A percentile compares a stretch with the other conserved stretches of the same genome.
Evolutionary conservation across 37 sponge, comb jelly and placozoan species (phyloP).

Genomic region (Dysidea cf. avara): DNA sequence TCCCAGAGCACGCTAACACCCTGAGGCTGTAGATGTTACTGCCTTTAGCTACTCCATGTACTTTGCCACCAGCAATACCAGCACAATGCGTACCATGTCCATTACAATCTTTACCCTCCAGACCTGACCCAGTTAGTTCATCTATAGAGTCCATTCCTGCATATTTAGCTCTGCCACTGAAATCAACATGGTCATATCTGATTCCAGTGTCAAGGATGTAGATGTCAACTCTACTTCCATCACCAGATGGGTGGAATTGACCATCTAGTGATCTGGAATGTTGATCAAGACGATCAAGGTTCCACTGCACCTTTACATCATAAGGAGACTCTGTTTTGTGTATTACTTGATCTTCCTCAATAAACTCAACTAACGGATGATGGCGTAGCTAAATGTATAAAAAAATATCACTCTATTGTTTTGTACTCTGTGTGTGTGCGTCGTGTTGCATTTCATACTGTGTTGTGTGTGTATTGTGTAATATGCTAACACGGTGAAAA

Average conservation of each 20-base stretch:
- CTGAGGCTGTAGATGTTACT: conserved; percentile 53
- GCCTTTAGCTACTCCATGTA: conserved; percentile 70
- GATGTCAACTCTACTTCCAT: conserved; percentile 47
- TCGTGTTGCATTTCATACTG: no score
- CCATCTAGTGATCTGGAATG: conserved; percentile 38
- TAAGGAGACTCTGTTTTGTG: not conserved
- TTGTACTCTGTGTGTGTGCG: no score
- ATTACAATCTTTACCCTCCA: conserved; percentile 64
- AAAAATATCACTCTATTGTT: no score
- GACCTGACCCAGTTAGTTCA: conserved; percentile 42
- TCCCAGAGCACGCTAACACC: conserved; percentile 61
- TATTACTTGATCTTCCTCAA: conserved; percentile 58
- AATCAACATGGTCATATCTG: conserved; percentile 55
- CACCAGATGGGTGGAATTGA: conserved; percentile 50
- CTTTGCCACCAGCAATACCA: conserved; percentile 66
- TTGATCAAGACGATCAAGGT: conserved; percentile 75
- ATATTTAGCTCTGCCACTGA: conserved; percentile 64
- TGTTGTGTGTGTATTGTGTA: no score
- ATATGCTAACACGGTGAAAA: not conserved
- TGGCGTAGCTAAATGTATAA: conserved; percentile 29
- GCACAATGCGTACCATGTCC: conserved; percentile 84
- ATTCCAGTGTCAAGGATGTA: conserved; percentile 80
- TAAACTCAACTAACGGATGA: conserved; percentile 48
- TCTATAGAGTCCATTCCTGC: conserved; percentile 76
- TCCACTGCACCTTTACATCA: conserved; percentile 42